phyloP scores from a whole-genome alignment of 2,113 vertebrate genomes.

The Psittacus erithacus region DNA sequence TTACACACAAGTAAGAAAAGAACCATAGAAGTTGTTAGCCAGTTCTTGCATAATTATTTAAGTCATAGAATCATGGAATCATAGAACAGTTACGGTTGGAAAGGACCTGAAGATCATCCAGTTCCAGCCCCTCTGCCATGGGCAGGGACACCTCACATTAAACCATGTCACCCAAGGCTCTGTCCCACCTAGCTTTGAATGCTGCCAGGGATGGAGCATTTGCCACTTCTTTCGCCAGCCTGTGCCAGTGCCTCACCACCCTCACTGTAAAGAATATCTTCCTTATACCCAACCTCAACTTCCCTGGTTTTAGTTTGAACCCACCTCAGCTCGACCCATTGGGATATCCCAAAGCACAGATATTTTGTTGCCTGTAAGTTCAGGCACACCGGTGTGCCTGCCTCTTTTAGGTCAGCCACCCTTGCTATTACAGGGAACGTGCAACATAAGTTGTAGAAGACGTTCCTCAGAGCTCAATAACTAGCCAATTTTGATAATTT shows the following conservation, averaged over 20 bases:
- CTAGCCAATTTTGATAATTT: background rate
- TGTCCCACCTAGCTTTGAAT: background rate
- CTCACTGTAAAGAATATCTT: background rate
- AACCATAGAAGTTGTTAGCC: fast-evolving
- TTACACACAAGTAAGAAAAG: background rate
- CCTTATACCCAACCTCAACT: background rate
- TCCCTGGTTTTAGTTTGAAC: background rate
- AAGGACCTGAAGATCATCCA: background rate
- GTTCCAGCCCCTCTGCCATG: background rate
- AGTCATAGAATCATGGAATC: background rate
- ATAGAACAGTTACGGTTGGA: background rate
- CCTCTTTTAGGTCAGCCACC: background rate
- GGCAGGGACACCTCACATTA: background rate
- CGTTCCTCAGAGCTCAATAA: background rate
- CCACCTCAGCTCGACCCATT: background rate
- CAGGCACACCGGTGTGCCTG: background rate
- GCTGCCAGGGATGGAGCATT: background rate
- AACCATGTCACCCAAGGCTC: background rate
- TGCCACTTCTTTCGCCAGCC: background rate
- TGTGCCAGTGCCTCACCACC: background rate
- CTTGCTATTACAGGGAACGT: background rate
- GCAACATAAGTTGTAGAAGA: background rate
- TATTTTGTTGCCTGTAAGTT: background rate
- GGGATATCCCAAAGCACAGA: background rate
- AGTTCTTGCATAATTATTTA: background rate